phyloP scores from a whole-genome alignment of 2,888 invertebrate species.

The Hetaerina titia region DNA sequence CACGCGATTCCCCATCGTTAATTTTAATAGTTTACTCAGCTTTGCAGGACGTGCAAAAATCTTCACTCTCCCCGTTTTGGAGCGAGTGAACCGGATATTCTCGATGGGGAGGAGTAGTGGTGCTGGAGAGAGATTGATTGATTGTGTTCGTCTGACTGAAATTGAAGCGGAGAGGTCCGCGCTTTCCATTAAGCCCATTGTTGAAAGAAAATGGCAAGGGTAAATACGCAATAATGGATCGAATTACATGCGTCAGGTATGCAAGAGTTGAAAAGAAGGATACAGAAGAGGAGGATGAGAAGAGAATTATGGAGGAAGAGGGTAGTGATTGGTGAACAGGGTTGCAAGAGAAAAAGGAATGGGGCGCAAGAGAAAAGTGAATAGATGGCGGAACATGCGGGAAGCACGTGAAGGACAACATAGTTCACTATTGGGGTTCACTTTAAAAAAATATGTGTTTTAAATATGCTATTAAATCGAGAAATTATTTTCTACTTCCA shows the following conservation, averaged over 20 bases:
- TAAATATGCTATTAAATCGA: no score
- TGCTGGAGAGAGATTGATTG: not conserved
- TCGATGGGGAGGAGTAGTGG: not conserved
- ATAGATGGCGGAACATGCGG: no score
- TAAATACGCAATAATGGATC: not conserved
- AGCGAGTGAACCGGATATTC: not conserved
- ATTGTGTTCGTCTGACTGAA: not conserved
- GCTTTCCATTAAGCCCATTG: not conserved
- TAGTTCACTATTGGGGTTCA: no score
- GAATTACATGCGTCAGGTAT: not conserved
- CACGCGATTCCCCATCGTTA: not conserved
- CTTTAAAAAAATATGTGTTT: no score
- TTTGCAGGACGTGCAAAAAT: not conserved
- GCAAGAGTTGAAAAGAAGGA: not conserved
- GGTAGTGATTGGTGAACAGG: no score
- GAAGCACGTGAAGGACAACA: no score
- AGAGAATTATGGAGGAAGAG: no score
- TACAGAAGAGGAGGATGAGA: not conserved
- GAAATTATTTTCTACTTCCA: no score
- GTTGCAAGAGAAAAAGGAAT: no score
- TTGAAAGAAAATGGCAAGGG: not conserved
- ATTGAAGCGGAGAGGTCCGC: not conserved
- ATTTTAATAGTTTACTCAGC: slow-evolving; percentile 15
- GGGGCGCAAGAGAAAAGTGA: no score
- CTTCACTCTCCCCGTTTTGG: slow-evolving; percentile 1